Percentiles rank a stretch among this genome's conserved stretches.
phyloP scores from a whole-genome alignment of 2,888 invertebrate genomes.

The Rhamnusium bicolor region DNA sequence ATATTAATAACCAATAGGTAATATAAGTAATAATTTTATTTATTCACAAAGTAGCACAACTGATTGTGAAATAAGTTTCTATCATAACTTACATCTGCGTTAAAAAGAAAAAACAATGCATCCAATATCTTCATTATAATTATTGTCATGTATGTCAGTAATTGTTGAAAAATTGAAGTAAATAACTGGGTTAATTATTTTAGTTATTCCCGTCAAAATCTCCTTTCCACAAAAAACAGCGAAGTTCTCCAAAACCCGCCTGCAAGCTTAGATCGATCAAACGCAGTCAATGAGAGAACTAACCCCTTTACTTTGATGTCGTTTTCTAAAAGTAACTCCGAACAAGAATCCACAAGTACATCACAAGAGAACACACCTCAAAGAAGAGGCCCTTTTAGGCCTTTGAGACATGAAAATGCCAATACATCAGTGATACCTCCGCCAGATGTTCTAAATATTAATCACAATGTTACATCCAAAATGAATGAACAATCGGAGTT shows the following conservation, averaged over 20 bases:
- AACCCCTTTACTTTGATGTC: constrained; percentile 57
- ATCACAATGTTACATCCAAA: constrained; percentile 66
- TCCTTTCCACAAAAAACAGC: constrained; percentile 86
- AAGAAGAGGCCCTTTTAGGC: constrained; percentile 41
- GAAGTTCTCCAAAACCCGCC: constrained; percentile 75
- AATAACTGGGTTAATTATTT: background rate
- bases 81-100: no score
- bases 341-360: constrained; percentile 61
- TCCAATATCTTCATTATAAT: background rate
- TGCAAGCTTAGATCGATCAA: constrained; percentile 73
- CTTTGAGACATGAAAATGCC: background rate
- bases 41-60: no score
- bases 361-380: constrained; percentile 64
- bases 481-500: constrained; percentile 17
- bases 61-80: no score
- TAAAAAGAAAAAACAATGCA: no score
- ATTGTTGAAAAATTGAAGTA: no score
- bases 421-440: constrained; percentile 61
- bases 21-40: no score
- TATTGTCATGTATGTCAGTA: no score
- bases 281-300: constrained; percentile 68
- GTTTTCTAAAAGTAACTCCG: constrained; percentile 61
- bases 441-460: constrained; percentile 75
- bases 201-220: constrained; percentile 92
- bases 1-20: no score